These are phyloP conservation scores for Ctenicera cuprea DNA, from an alignment of 2,888 invertebrate genomes.

Conservation along the genomic window DNA sequence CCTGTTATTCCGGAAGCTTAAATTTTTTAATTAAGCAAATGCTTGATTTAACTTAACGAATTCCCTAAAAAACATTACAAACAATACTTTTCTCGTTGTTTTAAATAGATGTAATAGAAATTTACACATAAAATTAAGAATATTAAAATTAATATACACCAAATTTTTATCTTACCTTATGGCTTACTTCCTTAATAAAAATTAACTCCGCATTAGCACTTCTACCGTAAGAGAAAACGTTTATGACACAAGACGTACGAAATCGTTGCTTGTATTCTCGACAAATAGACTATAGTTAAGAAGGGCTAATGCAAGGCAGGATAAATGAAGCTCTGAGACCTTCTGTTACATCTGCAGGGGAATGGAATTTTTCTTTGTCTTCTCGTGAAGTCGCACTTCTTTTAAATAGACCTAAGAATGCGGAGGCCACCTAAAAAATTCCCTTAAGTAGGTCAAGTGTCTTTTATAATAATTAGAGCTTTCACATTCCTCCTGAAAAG, in stretches of 20 bases:
- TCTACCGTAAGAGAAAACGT: not conserved
- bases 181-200: not conserved
- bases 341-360: conserved; percentile 13
- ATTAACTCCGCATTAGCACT: not conserved
- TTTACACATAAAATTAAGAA: not conserved
- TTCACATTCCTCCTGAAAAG: not conserved
- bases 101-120: not conserved
- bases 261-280: conserved; percentile 7
- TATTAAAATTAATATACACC: conserved; percentile 7
- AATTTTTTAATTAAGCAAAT: conserved; percentile 38
- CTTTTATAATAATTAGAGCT: conserved; percentile 33
- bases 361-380: conserved; percentile 31
- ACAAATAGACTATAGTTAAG: conserved; percentile 25
- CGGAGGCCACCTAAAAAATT: conserved; percentile 3
- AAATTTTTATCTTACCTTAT: too few relatives aligned
- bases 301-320: conserved; percentile 23
- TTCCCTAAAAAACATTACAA: conserved; percentile 19
- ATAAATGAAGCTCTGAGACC: conserved; percentile 24
- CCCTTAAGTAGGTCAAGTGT: conserved; percentile 32
- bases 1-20: conserved; percentile 36
- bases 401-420: conserved; percentile 24
- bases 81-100: conserved; percentile 10
- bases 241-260: not conserved
- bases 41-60: conserved; percentile 33
- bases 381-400: conserved; percentile 21